phyloP scores from a whole-genome alignment of 2,888 invertebrate species.

The Didymodactylos carnosus region DNA sequence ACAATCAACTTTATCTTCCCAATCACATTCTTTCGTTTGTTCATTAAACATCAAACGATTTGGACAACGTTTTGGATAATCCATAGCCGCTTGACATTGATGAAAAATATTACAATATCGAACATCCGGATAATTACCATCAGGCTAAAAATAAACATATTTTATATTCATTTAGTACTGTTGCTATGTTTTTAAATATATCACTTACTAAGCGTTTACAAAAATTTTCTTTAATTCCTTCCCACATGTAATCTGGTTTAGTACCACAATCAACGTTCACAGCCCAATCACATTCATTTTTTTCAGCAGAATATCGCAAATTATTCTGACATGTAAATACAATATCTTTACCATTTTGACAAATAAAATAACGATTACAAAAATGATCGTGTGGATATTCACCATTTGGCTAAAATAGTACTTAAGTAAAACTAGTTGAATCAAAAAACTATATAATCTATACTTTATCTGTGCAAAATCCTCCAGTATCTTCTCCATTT shows the following conservation, averaged over 20 bases:
- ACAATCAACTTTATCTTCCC: constrained; percentile 15
- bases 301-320: constrained; percentile 4
- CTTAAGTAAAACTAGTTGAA: background rate
- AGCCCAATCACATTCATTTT: constrained; percentile 15
- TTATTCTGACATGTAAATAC: constrained; percentile 15
- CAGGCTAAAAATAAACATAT: background rate
- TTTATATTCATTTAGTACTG: background rate
- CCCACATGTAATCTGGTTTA: constrained; percentile 15
- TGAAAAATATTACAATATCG: constrained; percentile 14
- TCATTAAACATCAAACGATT: constrained; percentile 14
- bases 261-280: constrained; percentile 9
- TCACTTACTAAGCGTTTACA: constrained; percentile 10
- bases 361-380: constrained; percentile 14
- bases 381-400: constrained; percentile 12
- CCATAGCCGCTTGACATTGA: constrained; percentile 13
- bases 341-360: constrained; percentile 13
- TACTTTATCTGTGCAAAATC: background rate
- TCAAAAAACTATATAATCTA: no score
- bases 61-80: constrained; percentile 13
- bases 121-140: constrained; percentile 14
- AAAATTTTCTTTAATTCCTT: constrained; percentile 13
- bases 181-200: background rate
- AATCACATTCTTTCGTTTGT: constrained; percentile 13
- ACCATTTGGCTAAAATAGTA: constrained; percentile 6
- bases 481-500: background rate